Conservation (phyloP, 2,113 vertebrate species). For the Burhinus bistriatus region DNA sequence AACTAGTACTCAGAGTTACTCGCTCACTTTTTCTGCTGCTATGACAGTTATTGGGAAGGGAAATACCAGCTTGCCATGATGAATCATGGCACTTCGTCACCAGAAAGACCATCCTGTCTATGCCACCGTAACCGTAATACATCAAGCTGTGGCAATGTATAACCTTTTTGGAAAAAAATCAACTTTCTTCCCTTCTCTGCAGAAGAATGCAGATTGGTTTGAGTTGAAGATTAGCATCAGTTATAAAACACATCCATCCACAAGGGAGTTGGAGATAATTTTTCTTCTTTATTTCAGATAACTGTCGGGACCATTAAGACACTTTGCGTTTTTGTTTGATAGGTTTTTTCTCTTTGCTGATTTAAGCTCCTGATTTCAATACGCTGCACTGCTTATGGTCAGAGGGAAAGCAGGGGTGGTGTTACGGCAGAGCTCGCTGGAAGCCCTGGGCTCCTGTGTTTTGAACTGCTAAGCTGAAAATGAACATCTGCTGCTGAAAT, state of each 20-base stretch:
- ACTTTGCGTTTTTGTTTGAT: neutral
- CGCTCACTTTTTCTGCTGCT: neutral
- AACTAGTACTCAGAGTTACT: neutral
- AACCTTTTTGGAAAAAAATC: neutral
- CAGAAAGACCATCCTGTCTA: neutral
- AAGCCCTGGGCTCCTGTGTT: neutral
- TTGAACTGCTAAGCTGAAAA: neutral
- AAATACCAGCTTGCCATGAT: neutral
- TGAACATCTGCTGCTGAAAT: neutral
- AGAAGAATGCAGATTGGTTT: neutral
- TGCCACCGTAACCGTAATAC: neutral
- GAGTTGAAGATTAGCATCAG: neutral
- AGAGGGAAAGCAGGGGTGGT: neutral
- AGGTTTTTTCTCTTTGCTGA: neutral
- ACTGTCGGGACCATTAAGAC: neutral
- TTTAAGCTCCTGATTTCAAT: neutral
- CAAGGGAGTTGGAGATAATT: neutral
- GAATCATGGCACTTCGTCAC: rapidly evolving
- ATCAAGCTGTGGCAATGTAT: neutral
- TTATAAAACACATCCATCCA: neutral
- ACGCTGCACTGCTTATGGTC: neutral
- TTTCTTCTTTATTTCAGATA: neutral
- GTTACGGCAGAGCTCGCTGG: neutral
- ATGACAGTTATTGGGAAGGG: neutral
- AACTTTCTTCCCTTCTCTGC: neutral